phyloP scores from a whole-genome alignment of 2,888 invertebrate genomes.

The Drosophila borealis region DNA sequence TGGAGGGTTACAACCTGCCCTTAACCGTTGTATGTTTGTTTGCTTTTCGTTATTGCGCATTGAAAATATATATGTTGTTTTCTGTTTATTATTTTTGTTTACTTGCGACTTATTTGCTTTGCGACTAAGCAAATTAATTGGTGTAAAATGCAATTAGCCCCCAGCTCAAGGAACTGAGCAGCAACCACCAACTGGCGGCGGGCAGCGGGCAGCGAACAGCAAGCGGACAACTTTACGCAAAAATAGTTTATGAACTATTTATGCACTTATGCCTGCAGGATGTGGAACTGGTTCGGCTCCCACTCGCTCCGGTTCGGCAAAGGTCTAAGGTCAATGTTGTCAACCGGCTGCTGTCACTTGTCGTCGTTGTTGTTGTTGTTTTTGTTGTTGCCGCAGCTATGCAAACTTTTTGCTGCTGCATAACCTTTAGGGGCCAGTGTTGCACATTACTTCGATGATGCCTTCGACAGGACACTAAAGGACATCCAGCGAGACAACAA shows the following conservation, averaged over 20 bases:
- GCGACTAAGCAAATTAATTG: conserved; percentile 63
- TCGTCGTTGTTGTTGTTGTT: conserved; percentile 2
- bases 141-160: conserved; percentile 73
- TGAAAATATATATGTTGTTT: conserved; percentile 34
- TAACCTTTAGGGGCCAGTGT: conserved; percentile 50
- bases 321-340: conserved; percentile 69
- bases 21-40: conserved; percentile 45
- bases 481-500: conserved; percentile 64
- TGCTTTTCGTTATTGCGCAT: conserved; percentile 53
- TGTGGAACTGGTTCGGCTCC: conserved; percentile 9
- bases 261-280: conserved; percentile 62
- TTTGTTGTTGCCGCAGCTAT: conserved; percentile 50
- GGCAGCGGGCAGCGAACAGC: not conserved
- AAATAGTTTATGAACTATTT: conserved; percentile 77
- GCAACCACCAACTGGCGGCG: conserved; percentile 9
- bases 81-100: not conserved
- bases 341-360: conserved; percentile 40
- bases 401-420: conserved; percentile 62
- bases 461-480: conserved; percentile 62
- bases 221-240: conserved; percentile 22
- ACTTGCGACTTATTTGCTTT: conserved; percentile 40
- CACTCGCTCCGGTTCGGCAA: not conserved
- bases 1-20: conserved; percentile 28
- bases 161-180: conserved; percentile 11
- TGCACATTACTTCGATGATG: conserved; percentile 76